phyloP scores from a whole-genome alignment of 2,113 vertebrate species.

The Pollimyrus isidori region DNA sequence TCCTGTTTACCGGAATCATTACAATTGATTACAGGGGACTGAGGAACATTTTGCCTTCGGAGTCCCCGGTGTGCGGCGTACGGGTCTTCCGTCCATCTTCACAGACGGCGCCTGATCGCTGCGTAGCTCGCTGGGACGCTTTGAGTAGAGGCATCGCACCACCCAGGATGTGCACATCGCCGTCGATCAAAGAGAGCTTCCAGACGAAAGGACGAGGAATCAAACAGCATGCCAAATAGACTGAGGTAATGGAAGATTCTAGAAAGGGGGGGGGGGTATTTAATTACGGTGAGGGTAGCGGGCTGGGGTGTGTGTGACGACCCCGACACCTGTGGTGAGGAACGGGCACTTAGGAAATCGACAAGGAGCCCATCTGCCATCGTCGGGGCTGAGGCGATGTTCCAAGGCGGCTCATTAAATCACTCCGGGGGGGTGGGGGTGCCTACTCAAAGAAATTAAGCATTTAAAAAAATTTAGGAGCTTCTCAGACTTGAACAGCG shows the following conservation, averaged over 20 bases:
- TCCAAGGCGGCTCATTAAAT: neutral
- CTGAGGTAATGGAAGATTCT: neutral
- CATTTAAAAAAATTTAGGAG: neutral
- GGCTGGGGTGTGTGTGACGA: neutral
- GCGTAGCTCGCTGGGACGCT: neutral
- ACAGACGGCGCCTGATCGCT: neutral
- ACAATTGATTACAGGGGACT: neutral
- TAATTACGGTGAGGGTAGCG: neutral
- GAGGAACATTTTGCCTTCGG: neutral
- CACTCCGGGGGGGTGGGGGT: neutral
- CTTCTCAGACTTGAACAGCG: neutral
- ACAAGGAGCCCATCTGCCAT: conserved; percentile 8
- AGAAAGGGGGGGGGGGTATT: neutral
- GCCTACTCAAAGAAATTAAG: neutral
- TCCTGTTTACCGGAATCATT: neutral
- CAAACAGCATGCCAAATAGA: neutral
- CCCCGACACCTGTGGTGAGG: conserved; percentile 4
- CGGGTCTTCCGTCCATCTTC: neutral
- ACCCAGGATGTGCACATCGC: neutral
- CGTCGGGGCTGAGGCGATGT: neutral
- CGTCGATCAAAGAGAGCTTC: neutral
- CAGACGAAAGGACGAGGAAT: neutral
- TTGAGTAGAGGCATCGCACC: neutral
- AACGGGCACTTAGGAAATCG: neutral
- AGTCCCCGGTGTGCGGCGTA: neutral